Percentiles rank a stretch among this genome's conserved stretches.
phyloP scores from a whole-genome alignment of 2,113 vertebrate genomes.

The Phrynosoma platyrhinos region DNA sequence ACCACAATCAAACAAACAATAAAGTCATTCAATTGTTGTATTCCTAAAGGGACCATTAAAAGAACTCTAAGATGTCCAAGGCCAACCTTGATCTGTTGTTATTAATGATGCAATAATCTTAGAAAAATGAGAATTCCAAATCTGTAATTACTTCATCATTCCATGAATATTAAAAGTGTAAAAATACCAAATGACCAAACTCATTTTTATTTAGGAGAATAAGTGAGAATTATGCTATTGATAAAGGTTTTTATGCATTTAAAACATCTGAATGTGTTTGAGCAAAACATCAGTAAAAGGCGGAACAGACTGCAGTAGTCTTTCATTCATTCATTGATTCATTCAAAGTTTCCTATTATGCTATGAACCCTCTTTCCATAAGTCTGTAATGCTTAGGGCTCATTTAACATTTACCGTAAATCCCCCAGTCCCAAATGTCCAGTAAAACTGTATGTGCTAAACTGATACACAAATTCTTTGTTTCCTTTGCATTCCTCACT shows the following conservation, averaged over 20 bases:
- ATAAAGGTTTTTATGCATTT: not conserved
- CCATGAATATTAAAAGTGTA: not conserved
- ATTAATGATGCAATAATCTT: not conserved
- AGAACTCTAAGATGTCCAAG: not conserved
- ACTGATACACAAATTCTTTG: not conserved
- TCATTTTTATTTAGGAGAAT: not conserved
- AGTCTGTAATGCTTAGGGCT: not conserved
- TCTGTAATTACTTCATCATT: not conserved
- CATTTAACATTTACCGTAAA: not conserved
- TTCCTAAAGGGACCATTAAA: not conserved
- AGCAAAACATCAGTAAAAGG: not conserved
- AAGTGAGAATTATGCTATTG: not conserved
- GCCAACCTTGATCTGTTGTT: no score
- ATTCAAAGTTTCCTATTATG: not conserved
- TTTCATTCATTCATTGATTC: not conserved
- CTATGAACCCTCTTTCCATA: not conserved
- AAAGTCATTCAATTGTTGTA: no score
- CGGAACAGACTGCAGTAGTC: not conserved
- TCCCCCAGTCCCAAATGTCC: fast-evolving
- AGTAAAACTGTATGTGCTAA: fast-evolving
- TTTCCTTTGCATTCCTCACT: not conserved
- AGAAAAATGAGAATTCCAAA: not conserved
- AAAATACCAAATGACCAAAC: not conserved
- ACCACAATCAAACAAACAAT: no score
- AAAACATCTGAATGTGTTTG: not conserved